Evolutionary conservation across 2,888 invertebrate species (phyloP), one percentile per base, ranked within the genome.

Genomic region (Chymomyza fuscimana): DNA sequence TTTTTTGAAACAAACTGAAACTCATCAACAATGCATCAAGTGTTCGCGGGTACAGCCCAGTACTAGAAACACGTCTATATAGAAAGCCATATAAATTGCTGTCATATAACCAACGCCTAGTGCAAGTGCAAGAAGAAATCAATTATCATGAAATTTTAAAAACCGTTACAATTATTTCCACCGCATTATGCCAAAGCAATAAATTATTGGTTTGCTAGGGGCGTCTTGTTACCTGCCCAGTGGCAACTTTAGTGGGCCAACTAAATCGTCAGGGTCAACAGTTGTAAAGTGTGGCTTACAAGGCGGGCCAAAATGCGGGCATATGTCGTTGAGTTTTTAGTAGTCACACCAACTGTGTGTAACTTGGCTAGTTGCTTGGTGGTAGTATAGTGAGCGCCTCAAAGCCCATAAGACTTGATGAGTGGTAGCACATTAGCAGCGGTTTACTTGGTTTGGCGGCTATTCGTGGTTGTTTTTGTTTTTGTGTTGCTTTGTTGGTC

Each of bases 141-240:
- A 65, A 82, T 81, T 85, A 76, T 78, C 83, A 83, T 83, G 82
- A 87, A 83, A 83, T 69, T 83, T 83, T 86, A 74, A 83, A 80
- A 74, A 82, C 7, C 32, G 79, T 76, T 77, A 71, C 74, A 68
- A 70, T 76, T 75, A 74, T 76, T 76, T 79, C 69, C 68, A 58
- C 69, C 78, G 69, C 78, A 77, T 82, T 77, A 86, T 79, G 81
- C 72, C 76, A 29, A 51, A 6, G 36, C 40, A 12, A 73, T 82
- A 87, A 82, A 63, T 76, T 86, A 82, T 86, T 80, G 86, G 75
- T 79, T 80, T 80, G 75, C 86, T 82, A 77, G 54, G 54, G 22
- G 54, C 19, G 15, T 12, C 54, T 69, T 83, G 83, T 83, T 86
- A 83, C 86, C 88, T 83, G 88, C 72, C 74, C 66, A 65, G 54